phyloP scores from a whole-genome alignment of 2,113 vertebrate species.

The Limanda limanda region DNA sequence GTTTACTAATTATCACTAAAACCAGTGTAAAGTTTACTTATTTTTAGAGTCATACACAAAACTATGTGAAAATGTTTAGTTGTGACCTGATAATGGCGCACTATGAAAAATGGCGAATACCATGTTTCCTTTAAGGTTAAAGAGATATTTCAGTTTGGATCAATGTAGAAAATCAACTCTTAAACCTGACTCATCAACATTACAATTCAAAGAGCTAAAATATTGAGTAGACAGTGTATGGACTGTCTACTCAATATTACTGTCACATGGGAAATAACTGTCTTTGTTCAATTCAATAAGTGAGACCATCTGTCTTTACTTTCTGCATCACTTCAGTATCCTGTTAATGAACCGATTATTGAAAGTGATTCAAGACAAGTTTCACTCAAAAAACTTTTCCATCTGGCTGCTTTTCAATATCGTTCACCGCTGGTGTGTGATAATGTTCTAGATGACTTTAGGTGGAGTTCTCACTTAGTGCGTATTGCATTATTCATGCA shows the following conservation, averaged over 20 bases:
- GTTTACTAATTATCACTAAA: too few relatives aligned
- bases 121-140: too few relatives aligned
- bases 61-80: too few relatives aligned
- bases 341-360: neutral
- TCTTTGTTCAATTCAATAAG: neutral
- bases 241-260: too few relatives aligned
- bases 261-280: neutral
- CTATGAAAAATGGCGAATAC: too few relatives aligned
- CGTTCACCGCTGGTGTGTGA: neutral
- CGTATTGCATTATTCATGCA: slow-evolving; percentile 60
- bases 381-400: slow-evolving; percentile 6
- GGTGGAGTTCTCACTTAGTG: slow-evolving; percentile 11
- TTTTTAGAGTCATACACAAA: too few relatives aligned
- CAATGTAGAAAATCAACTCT: too few relatives aligned
- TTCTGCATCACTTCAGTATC: neutral
- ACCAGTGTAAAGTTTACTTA: too few relatives aligned
- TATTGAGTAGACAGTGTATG: neutral
- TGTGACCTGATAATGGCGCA: too few relatives aligned
- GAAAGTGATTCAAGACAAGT: neutral
- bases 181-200: too few relatives aligned
- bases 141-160: too few relatives aligned
- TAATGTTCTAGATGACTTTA: slow-evolving; percentile 1
- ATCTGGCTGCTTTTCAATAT: slow-evolving; percentile 15
- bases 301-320: neutral
- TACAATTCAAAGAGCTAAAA: too few relatives aligned